Evolutionary conservation across 2,797 vertebrate species (phyloP).

Genomic region (Streptopelia turtur): DNA sequence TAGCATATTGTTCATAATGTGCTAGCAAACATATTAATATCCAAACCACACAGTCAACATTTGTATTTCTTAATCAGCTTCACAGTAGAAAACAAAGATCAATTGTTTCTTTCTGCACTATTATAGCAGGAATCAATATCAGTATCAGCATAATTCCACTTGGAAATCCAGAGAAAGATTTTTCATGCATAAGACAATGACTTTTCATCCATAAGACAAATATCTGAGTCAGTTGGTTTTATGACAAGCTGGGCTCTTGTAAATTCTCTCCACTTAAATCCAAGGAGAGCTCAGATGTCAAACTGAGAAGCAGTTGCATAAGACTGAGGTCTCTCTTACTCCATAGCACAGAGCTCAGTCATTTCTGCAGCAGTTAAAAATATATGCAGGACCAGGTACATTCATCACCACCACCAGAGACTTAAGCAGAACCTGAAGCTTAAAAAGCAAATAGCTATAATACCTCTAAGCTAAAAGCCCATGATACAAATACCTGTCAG

Average conservation of each 20-base stretch:
- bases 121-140: background rate
- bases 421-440: background rate
- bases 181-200: background rate
- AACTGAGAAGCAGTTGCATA: rapidly evolving
- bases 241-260: background rate
- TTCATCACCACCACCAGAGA: background rate
- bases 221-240: background rate
- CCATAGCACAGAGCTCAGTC: background rate
- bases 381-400: background rate
- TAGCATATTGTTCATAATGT: background rate
- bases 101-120: background rate
- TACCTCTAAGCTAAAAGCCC: background rate
- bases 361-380: background rate
- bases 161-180: background rate
- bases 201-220: background rate
- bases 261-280: background rate
- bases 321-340: background rate
- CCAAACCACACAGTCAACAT: background rate
- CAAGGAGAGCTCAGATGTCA: background rate
- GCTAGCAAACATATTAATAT: background rate
- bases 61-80: background rate
- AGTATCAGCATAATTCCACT: background rate
- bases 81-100: background rate
- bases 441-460: background rate
- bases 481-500: background rate